Evolutionary conservation across 2,797 vertebrate genomes (phyloP), one percentile per base, ranked within the genome.

Genomic region (Helicolenus hilgendorfi): DNA sequence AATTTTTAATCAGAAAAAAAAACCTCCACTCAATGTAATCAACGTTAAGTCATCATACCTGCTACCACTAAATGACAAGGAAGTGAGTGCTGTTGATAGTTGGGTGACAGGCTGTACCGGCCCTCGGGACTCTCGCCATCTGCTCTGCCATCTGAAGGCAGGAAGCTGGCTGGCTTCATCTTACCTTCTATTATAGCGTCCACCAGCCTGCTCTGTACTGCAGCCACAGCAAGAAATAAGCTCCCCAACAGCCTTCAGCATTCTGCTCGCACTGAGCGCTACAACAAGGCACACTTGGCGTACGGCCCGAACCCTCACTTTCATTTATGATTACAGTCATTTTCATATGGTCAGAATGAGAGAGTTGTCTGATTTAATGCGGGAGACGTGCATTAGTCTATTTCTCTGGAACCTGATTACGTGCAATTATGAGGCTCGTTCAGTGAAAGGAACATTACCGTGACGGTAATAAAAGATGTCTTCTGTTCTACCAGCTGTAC

Each of bases 101-200:
- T 85, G 79, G 88, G 81, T 70, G 83, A 83, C 69, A 68, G 75
- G 63, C 60, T 56, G 36, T 59, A 59, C 59, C 5, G 58, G 49
- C 92, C 86, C 87, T 77, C 55, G 55, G 77, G 90, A 90, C 70
- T 45, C 69, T 15, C n/a, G 62, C 95, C 96, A 95, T 96, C 95
- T 96, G 95, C 80, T 95, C 72, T 41, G 72, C 90, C 92, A 94
- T 95, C 93, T 94, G 92, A 95, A 89, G 79, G 78, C 85, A 90
- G 89, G 91, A 92, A 92, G 90, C 78, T 77, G 74, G 68, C 88
- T 64, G 78, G 59, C 92, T 89, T 86, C 73, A 63, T 86, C 83
- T 75, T 72, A 77, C 65, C 73, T 89, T 87, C 83, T 38, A 80
- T 79, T 82, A 58, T 38, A 76, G 58, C 77, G 79, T 82, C 76